These are phyloP conservation scores for Saiga tatarica DNA, from an alignment of 2,113 vertebrate genomes.

Conservation along the genomic window DNA sequence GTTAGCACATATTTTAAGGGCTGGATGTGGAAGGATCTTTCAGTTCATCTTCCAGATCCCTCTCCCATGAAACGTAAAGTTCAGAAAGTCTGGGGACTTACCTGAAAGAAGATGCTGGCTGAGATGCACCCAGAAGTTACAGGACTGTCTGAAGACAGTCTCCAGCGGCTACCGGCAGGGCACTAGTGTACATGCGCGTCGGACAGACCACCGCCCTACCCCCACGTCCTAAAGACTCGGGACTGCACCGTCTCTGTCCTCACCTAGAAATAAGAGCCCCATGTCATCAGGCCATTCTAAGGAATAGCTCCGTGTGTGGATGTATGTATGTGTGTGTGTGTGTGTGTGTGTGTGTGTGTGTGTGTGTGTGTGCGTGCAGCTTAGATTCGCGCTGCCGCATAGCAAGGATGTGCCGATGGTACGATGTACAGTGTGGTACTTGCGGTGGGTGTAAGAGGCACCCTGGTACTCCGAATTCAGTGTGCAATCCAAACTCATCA, in stretches of 20 bases:
- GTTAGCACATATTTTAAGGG: background rate
- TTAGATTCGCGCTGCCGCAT: background rate
- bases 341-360: background rate
- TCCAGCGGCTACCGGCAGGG: background rate
- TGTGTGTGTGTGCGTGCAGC: background rate
- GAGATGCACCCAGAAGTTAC: conserved; percentile 62
- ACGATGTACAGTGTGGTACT: background rate
- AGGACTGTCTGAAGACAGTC: background rate
- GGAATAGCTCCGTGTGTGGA: background rate
- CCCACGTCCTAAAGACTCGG: background rate
- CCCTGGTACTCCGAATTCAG: background rate
- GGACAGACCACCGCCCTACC: background rate
- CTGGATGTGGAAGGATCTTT: background rate
- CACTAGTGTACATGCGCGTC: background rate
- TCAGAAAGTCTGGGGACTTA: background rate
- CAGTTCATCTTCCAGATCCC: background rate
- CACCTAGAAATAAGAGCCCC: background rate
- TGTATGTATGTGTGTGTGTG: background rate
- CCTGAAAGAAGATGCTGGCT: background rate
- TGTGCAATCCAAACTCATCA: background rate
- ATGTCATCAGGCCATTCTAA: background rate
- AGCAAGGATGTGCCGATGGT: background rate
- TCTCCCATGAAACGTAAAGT: background rate
- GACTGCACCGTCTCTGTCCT: background rate
- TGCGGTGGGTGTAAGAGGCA: background rate